Base-by-base conservation (phyloP, 2,888 invertebrate species). In the Elmis aenea region DNA sequence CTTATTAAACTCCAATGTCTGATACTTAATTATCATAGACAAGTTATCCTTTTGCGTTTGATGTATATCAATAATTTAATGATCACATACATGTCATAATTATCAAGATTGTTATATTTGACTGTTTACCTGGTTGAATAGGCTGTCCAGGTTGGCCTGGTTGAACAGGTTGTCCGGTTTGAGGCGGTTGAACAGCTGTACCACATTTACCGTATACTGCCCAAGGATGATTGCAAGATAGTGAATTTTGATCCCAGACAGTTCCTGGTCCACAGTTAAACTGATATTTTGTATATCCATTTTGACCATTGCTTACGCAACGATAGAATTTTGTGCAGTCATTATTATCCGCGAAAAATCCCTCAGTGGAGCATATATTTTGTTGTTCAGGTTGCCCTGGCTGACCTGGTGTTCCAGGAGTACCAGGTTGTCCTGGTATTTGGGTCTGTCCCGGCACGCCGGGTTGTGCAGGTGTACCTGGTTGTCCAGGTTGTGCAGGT, bases 231-330 rank as follows among this genome's bases (percentile, higher is more conserved):
- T 88, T 86, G 62, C 88, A 89, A 28, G 80, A 75, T 58, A 76
- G 70, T 38, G 77, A 66, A 31, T 72, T 67, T 37, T 77, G 73
- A 66, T 85, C 85, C 86, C 87, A 88, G 16, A 83, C 79, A 3
- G 87, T 88, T 29, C 85, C 85, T 33, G 80, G 75, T 2, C 79
- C 81, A 62, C 88, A 88, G n/a, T 69, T 69, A 60, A 84, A 88
- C 42, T 84, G 80, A 58, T 82, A 81, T 65, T 75, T 79, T 27
- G 67, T 77, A 52, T 70, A 83, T 13, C 40, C 33, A 12, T 38
- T 30, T n/a, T 21, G 24, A 9, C 44, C 33, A 55, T 76, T 72
- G 38, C 72, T 69, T 13, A 85, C 84, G 63, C 88, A 88, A 49
- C 86, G 74, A 59, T 84, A 85, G 68, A 87, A 88, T 59, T 80